Evolutionary conservation across 1,140 invertebrate genomes (phyloP), one percentile per base, ranked within the genome.

Genomic region (Dysdera silvatica): DNA sequence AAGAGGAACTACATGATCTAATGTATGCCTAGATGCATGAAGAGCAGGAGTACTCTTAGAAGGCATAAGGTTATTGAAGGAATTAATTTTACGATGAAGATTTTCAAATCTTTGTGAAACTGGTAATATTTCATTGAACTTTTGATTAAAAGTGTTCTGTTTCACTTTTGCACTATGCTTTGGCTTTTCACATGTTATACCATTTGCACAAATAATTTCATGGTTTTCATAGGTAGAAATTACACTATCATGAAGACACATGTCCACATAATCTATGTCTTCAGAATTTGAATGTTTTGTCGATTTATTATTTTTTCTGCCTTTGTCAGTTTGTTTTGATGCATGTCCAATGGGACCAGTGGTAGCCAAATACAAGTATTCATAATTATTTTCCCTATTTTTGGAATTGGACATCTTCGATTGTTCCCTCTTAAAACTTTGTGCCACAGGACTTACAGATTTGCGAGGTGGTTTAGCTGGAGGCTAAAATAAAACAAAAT

Each of bases 391-490:
- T 31, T n/a, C n/a, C n/a, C n/a, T n/a, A n/a, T 35, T 63, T 49
- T 63, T 52, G 12, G 53, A 63, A 16, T 52, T 29, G 33, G 43
- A 12, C 14, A 16, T 53, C 49, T 49, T 63, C 12, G 53, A 26
- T 49, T 63, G n/a, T n/a, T n/a, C n/a, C n/a, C n/a, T n/a, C n/a
- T n/a, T n/a, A n/a, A n/a, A 24, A 18, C 16, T 24, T 32, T 40
- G 29, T 45, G 41, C 37, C 14, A 60, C 20, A 12, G 61, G 57
- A 51, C 57, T 52, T 20, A 54, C 5, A 32, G 54, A 66, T 67
- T 81, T 82, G 82, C 73, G 82, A 81, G 82, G 75, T 24, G 82
- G 82, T 66, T 80, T 80, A 48, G 80, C 79, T 77, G 80, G 12
- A 79, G 82, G 59, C 79, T 73, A 71, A 80, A 78, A 31, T 67